Percentiles rank a stretch among this genome's conserved stretches.
Conservation (phyloP, 2,888 invertebrate genomes). For the Meghimatium bilineatum region DNA sequence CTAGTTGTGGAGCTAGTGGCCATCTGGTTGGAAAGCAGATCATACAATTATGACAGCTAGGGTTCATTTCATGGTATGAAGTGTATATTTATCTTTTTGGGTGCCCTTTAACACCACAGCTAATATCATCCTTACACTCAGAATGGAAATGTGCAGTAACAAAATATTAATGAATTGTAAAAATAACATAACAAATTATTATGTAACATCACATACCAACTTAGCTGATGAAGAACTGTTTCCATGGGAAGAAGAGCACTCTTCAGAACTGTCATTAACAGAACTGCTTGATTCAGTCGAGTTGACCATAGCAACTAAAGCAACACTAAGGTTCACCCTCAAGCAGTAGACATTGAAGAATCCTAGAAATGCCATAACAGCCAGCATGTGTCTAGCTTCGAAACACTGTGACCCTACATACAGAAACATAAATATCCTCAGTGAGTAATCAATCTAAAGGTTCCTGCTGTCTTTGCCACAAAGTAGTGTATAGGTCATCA, state of each 20-base stretch:
- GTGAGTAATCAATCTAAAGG: background rate
- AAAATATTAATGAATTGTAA: background rate
- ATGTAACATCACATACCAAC: background rate
- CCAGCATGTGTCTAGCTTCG: slow-evolving; percentile 73
- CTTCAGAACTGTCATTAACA: slow-evolving; percentile 27
- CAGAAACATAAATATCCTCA: background rate
- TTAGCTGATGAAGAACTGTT: slow-evolving; percentile 35
- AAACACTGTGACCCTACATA: slow-evolving; percentile 51
- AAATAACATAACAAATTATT: background rate
- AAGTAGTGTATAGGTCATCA: too few relatives aligned
- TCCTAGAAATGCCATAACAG: slow-evolving; percentile 77
- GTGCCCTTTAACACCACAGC: too few relatives aligned
- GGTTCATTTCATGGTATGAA: too few relatives aligned
- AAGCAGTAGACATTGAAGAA: slow-evolving; percentile 78
- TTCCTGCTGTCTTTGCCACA: too few relatives aligned
- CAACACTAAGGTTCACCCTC: slow-evolving; percentile 89
- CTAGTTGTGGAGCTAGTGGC: too few relatives aligned
- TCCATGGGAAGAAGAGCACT: slow-evolving; percentile 38
- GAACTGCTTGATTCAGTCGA: background rate
- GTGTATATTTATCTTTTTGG: too few relatives aligned
- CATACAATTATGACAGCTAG: too few relatives aligned
- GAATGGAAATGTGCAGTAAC: too few relatives aligned
- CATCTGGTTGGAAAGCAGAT: too few relatives aligned
- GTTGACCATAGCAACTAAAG: slow-evolving; percentile 75
- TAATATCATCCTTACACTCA: too few relatives aligned